Conservation (phyloP, 2,888 invertebrate genomes). For the Cheilosia vernalis region DNA sequence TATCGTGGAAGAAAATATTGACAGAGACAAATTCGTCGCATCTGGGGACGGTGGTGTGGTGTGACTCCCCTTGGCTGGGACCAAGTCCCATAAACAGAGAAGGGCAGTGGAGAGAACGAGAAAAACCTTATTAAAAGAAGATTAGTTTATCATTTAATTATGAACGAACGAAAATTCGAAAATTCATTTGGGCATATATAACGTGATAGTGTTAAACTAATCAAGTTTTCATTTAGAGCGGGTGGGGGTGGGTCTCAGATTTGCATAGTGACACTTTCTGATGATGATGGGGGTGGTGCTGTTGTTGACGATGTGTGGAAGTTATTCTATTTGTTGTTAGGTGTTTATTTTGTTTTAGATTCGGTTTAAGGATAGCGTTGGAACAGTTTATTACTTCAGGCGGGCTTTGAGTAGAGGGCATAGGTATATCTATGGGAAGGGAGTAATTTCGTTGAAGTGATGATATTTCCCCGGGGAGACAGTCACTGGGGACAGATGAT, state of each 20-base stretch:
- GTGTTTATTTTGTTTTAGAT: slow-evolving; percentile 78
- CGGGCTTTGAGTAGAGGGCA: too few species aligned
- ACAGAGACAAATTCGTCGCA: slow-evolving; percentile 65
- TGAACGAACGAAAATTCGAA: slow-evolving; percentile 76
- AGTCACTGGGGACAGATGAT: too few species aligned
- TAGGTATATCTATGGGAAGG: too few species aligned
- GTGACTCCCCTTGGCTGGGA: background rate
- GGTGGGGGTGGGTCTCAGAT: slow-evolving; percentile 19
- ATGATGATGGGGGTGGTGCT: slow-evolving; percentile 12
- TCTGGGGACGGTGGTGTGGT: slow-evolving; percentile 2
- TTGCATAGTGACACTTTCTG: slow-evolving; percentile 37
- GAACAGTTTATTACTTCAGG: background rate
- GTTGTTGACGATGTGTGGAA: slow-evolving; percentile 40
- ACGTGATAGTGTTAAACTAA: slow-evolving; percentile 74
- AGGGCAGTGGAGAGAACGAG: slow-evolving; percentile 26
- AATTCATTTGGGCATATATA: slow-evolving; percentile 76
- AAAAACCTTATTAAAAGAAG: slow-evolving; percentile 80
- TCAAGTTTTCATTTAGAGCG: slow-evolving; percentile 65
- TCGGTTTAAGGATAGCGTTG: slow-evolving; percentile 50
- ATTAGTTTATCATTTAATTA: slow-evolving; percentile 83
- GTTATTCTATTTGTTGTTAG: slow-evolving; percentile 30
- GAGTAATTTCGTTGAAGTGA: too few species aligned
- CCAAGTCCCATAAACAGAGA: slow-evolving; percentile 17
- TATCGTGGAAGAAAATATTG: slow-evolving; percentile 74
- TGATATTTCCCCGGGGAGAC: too few species aligned